Conservation (phyloP, 2,888 invertebrate genomes). For the Choristoneura rosaceana region DNA sequence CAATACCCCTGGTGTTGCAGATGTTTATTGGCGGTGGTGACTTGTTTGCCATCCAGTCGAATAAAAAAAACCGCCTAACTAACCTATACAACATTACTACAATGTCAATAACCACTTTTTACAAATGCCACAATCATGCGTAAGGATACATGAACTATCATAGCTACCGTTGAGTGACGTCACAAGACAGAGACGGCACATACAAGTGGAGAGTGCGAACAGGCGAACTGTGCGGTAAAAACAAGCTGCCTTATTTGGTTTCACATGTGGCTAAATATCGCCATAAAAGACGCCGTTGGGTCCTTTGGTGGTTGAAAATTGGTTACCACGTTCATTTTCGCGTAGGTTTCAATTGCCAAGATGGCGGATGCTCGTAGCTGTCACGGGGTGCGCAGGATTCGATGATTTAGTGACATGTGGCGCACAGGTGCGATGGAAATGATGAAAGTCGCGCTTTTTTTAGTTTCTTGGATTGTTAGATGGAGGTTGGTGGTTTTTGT, state of each 20-base stretch:
- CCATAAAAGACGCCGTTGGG: constrained; percentile 62
- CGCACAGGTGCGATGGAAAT: constrained; percentile 45
- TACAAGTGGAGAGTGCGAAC: constrained; percentile 46
- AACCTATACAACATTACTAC: neutral
- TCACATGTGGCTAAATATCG: constrained; percentile 82
- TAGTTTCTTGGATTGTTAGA: constrained; percentile 39
- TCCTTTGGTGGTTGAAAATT: constrained; percentile 62
- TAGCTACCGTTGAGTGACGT: constrained; percentile 76
- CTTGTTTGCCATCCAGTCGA: too few relatives aligned
- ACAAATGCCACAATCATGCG: constrained; percentile 8
- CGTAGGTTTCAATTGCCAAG: constrained; percentile 55
- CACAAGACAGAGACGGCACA: constrained; percentile 63
- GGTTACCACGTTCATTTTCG: constrained; percentile 57
- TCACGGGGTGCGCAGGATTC: constrained; percentile 56
- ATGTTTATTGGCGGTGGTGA: too few relatives aligned
- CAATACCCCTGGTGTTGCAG: too few relatives aligned
- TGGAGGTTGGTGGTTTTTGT: constrained; percentile 21
- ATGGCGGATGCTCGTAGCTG: constrained; percentile 44
- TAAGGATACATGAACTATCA: constrained; percentile 29
- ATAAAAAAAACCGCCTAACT: too few relatives aligned
- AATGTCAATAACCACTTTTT: constrained; percentile 8
- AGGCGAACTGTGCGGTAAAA: constrained; percentile 64
- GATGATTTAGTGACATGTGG: constrained; percentile 67
- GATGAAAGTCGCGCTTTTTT: constrained; percentile 42
- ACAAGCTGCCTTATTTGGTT: constrained; percentile 81